Conservation (phyloP, 2,113 vertebrate species). For the Leptocoma aspasia region DNA sequence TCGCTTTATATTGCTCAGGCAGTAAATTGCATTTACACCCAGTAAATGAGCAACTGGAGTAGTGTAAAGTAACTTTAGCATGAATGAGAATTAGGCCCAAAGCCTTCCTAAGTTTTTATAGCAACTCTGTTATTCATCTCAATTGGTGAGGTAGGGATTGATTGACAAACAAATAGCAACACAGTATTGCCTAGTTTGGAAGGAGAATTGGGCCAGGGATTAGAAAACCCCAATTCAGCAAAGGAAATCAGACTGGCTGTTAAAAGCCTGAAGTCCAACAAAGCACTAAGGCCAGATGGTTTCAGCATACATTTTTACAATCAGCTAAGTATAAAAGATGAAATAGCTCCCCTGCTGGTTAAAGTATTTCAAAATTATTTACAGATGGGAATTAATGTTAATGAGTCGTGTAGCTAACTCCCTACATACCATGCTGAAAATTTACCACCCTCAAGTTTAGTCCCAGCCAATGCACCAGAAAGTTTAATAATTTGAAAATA, state of each 20-base stretch:
- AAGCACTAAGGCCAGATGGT: slow-evolving; percentile 70
- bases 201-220: slow-evolving; percentile 63
- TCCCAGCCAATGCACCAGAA: slow-evolving; percentile 32
- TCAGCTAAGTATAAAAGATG: slow-evolving; percentile 66
- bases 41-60: slow-evolving; percentile 25
- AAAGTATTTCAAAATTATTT: slow-evolving; percentile 68
- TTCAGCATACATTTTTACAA: slow-evolving; percentile 66
- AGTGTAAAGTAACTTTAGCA: slow-evolving; percentile 40
- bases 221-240: slow-evolving; percentile 62
- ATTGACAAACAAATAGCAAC: slow-evolving; percentile 66
- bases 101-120: slow-evolving; percentile 58
- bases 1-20: slow-evolving; percentile 43
- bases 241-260: slow-evolving; percentile 63
- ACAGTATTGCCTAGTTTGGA: slow-evolving; percentile 48
- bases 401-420: slow-evolving; percentile 62
- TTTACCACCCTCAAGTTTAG: slow-evolving; percentile 54
- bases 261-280: slow-evolving; percentile 62
- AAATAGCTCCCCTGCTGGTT: slow-evolving; percentile 66
- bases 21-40: slow-evolving; percentile 56
- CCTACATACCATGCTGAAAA: not conserved
- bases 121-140: slow-evolving; percentile 64
- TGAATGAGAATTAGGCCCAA: slow-evolving; percentile 53
- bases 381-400: slow-evolving; percentile 68
- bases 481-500: slow-evolving; percentile 25
- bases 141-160: slow-evolving; percentile 63